Conservation (phyloP, 2,888 invertebrate species). For the Andrena fulva region DNA sequence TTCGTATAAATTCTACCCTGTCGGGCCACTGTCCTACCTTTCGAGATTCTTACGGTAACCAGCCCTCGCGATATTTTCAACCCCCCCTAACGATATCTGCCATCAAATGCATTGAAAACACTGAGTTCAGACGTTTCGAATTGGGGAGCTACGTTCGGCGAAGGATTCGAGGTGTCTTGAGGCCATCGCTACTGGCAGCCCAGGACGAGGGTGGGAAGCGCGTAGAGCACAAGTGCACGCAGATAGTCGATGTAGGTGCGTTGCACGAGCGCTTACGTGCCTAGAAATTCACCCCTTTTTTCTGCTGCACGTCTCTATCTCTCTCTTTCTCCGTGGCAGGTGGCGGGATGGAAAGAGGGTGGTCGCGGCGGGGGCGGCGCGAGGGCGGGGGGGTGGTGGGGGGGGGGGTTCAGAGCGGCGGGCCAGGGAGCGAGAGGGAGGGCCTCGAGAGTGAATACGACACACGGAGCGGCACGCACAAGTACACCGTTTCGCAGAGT, state of each 20-base stretch:
- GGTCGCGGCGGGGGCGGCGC: constrained; percentile 6
- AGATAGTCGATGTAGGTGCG: constrained; percentile 67
- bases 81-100: no score
- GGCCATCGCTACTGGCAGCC: constrained; percentile 42
- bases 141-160: background rate
- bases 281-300: constrained; percentile 79
- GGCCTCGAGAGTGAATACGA: constrained; percentile 79
- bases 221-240: constrained; percentile 71
- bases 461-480: constrained; percentile 76
- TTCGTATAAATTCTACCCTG: no score
- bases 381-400: background rate
- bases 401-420: background rate
- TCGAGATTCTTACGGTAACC: no score
- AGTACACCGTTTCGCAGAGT: constrained; percentile 76
- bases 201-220: constrained; percentile 61
- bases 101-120: background rate
- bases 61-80: no score
- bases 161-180: constrained; percentile 33
- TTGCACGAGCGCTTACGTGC: constrained; percentile 75
- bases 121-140: no score
- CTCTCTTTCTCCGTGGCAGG: constrained; percentile 13
- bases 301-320: constrained; percentile 40
- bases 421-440: constrained; percentile 38
- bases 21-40: no score
- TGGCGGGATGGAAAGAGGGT: constrained; percentile 64